Evolutionary conservation across 2,113 vertebrate species (phyloP).

Genomic region (Polyodon spathula): DNA sequence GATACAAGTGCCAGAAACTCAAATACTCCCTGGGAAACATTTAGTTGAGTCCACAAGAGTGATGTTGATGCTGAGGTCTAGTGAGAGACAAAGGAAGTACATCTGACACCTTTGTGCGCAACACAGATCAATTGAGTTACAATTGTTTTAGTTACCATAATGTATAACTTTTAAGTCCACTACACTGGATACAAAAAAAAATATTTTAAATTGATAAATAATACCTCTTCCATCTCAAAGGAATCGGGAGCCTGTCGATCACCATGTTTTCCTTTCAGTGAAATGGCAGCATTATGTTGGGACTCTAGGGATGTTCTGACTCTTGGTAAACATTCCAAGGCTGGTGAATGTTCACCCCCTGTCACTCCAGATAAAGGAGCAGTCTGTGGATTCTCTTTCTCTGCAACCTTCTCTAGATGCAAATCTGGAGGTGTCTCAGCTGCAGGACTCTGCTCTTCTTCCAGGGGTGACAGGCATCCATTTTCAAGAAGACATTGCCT

Average conservation of each 20-base stretch:
- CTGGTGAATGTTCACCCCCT: conserved; percentile 4
- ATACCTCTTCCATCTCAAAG: conserved; percentile 58
- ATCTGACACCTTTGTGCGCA: too few species aligned
- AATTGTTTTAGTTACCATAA: too few species aligned
- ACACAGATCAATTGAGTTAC: too few species aligned
- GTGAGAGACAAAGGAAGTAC: too few species aligned
- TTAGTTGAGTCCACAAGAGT: too few species aligned
- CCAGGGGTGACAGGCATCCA: not conserved
- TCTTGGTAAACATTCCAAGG: conserved; percentile 12
- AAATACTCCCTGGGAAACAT: too few species aligned
- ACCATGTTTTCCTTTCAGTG: conserved; percentile 16
- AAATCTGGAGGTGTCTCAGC: not conserved
- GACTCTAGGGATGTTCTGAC: conserved; percentile 9
- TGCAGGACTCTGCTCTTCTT: not conserved
- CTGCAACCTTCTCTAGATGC: not conserved
- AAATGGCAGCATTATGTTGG: conserved; percentile 12
- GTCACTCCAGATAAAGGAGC: conserved; percentile 1
- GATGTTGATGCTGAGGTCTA: too few species aligned
- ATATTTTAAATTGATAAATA: not conserved
- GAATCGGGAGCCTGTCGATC: conserved; percentile 29
- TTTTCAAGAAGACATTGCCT: not conserved
- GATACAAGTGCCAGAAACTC: too few species aligned
- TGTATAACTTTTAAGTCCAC: conserved; percentile 39
- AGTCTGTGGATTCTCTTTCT: not conserved
- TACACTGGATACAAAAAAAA: conserved; percentile 23